phyloP scores from a whole-genome alignment of 2,113 vertebrate genomes.

The Macquaria australasica region DNA sequence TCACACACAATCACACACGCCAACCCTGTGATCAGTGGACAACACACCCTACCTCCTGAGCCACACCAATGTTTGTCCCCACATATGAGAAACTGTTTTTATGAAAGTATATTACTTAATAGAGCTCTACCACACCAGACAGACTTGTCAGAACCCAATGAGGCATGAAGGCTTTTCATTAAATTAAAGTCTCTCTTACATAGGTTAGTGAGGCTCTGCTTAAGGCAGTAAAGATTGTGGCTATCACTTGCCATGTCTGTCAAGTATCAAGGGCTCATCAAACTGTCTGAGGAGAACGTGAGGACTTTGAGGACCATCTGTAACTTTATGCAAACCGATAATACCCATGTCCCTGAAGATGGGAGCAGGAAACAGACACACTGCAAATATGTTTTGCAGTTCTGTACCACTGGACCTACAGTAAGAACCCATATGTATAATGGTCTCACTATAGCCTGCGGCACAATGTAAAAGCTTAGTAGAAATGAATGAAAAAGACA shows the following conservation, averaged over 20 bases:
- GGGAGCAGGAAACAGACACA: not conserved
- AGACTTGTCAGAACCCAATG: not conserved
- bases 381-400: not conserved
- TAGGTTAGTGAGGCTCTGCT: not conserved
- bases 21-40: no score
- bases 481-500: not conserved
- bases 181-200: not conserved
- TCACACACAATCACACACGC: no score
- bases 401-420: not conserved
- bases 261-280: slow-evolving; percentile 26
- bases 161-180: not conserved
- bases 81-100: not conserved
- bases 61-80: no score
- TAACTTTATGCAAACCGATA: slow-evolving; percentile 1
- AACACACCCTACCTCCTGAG: no score
- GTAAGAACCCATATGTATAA: not conserved
- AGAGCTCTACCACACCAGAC: not conserved
- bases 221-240: not conserved
- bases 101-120: not conserved
- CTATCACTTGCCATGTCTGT: not conserved
- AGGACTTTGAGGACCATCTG: not conserved
- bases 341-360: not conserved
- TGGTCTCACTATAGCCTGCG: not conserved
- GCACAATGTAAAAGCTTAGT: not conserved
- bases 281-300: slow-evolving; percentile 9